Base-by-base conservation (phyloP, 53 echinoderm and acorn worm genomes). In the Antedon mediterranea region DNA sequence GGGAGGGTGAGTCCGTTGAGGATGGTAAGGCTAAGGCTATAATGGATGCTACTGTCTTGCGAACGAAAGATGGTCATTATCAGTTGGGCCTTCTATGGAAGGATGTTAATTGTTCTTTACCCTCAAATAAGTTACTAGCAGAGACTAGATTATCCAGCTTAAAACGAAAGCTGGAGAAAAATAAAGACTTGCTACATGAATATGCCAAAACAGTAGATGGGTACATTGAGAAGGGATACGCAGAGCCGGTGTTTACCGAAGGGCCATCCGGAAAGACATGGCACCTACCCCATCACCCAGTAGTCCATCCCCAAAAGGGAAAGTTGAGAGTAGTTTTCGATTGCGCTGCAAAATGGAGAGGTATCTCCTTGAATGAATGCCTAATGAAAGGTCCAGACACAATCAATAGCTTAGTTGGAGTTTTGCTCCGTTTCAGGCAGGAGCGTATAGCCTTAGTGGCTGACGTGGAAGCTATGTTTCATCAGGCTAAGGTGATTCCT, bases 401-500 rank as follows among this genome's bases (percentile, higher is more conserved):
- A 20, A 80, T 73, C 1, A 72, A 80, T 73, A 80, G 33, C 28
- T 72, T 80, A 1, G 80, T 80, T 4, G 80, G 72, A 34, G 80
- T 80, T 31, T 73, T 80, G 29, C 80, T 72, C 34, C 71, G 80
- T 4, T 43, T 73, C 72, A 72, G 30, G 73, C 29, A 28, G 7
- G 73, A 29, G 29, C 72, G 29, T 73, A 73, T 30, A 14, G 29
- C 29, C 28, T 0, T 73, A 71, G 73, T 73, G 32, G 80, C 80
- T 0, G 80, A 80, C 33, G 73, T 80, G 0, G 80, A 80, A 73
- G 73, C 72, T 43, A 80, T 80, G 80, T 80, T 80, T 34, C 80
- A 80, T 71, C 73, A 73, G 29, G 80, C 73, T 0, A 80, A 73
- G 26, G 80, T 80, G 0, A 80, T 28, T 18, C 74, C 74, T 4